These are phyloP conservation scores for Andrena fulva DNA, from an alignment of 2,888 invertebrate species.

Conservation along the genomic window DNA sequence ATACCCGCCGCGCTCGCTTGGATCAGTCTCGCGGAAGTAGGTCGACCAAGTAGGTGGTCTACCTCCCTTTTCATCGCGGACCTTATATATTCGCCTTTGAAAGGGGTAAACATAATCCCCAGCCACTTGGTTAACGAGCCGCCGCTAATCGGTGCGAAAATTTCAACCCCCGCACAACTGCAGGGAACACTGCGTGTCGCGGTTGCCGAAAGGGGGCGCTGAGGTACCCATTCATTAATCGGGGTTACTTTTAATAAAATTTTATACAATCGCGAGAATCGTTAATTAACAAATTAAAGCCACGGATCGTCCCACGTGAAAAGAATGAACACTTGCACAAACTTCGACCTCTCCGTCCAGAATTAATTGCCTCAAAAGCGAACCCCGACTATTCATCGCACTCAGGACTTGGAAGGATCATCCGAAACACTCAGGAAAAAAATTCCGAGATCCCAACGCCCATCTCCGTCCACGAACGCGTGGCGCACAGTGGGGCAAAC, in stretches of 20 bases:
- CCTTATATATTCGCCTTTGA: conserved; percentile 28
- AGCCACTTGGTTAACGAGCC: conserved; percentile 27
- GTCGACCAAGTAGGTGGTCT: conserved; percentile 70
- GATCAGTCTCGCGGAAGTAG: conserved; percentile 70
- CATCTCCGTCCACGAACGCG: not conserved
- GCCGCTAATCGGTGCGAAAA: conserved; percentile 15
- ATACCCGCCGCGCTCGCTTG: conserved; percentile 69
- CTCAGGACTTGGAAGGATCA: too few relatives aligned
- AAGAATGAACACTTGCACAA: too few relatives aligned
- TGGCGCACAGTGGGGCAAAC: too few relatives aligned
- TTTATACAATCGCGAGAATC: not conserved
- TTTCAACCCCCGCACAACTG: conserved; percentile 1
- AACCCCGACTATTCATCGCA: too few relatives aligned
- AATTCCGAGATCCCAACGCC: not conserved
- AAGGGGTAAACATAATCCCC: conserved; percentile 37
- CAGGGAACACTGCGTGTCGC: not conserved
- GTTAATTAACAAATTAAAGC: too few relatives aligned
- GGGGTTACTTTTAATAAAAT: not conserved
- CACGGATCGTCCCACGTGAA: too few relatives aligned
- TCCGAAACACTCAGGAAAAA: too few relatives aligned
- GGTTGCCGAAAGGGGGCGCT: not conserved
- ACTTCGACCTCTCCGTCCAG: too few relatives aligned
- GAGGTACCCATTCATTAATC: too few relatives aligned
- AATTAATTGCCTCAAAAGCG: too few relatives aligned
- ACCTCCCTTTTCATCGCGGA: conserved; percentile 66